phyloP scores from a whole-genome alignment of 37 sponge, comb jelly and placozoan species.

The Bolinopsis microptera region DNA sequence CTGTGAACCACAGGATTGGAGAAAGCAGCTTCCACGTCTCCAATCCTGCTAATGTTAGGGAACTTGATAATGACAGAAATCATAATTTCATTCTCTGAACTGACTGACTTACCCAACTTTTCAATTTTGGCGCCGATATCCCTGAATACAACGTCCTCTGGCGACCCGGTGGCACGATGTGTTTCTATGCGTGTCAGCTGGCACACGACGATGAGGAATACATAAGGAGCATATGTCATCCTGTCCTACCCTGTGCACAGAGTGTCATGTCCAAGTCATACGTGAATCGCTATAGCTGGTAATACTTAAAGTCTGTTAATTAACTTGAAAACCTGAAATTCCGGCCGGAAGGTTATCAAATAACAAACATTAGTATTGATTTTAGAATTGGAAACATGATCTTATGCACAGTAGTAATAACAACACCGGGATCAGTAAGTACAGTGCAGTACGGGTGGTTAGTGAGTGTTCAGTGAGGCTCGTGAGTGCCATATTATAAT shows the following conservation, averaged over 20 bases:
- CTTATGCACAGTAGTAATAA: too few relatives aligned
- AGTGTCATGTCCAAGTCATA: background rate
- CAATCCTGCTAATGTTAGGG: conserved; percentile 6
- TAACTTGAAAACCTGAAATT: background rate
- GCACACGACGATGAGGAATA: background rate
- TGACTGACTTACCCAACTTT: background rate
- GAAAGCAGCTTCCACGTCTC: background rate
- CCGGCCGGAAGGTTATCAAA: background rate
- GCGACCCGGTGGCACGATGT: background rate
- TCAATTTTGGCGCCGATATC: conserved; percentile 1
- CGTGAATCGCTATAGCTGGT: background rate
- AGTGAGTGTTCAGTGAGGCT: too few relatives aligned
- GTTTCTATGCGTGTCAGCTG: background rate
- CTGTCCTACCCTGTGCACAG: background rate
- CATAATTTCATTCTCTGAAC: background rate
- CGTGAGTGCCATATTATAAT: too few relatives aligned
- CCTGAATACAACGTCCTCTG: background rate
- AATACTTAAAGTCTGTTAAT: background rate
- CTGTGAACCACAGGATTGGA: background rate
- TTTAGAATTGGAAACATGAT: too few relatives aligned
- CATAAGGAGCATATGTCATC: too few relatives aligned
- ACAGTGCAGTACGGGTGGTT: too few relatives aligned
- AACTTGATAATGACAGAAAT: background rate
- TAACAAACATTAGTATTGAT: too few relatives aligned
- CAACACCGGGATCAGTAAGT: too few relatives aligned